Evolutionary conservation across 2,113 vertebrate species (phyloP).

Genomic region (Lophura nycthemera): DNA sequence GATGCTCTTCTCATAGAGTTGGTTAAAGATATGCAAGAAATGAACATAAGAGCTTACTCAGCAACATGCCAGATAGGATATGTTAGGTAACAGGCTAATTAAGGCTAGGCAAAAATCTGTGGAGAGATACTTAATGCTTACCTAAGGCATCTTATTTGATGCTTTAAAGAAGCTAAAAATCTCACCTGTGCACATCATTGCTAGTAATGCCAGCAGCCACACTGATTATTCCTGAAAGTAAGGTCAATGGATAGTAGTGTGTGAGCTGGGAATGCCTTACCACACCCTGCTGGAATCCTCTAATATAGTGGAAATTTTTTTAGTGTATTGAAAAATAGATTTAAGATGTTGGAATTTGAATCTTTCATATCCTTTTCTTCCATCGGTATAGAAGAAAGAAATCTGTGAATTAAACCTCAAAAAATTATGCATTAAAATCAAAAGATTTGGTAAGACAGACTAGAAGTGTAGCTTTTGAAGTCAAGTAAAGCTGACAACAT

Average conservation of each 20-base stretch:
- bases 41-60: neutral
- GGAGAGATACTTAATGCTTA: neutral
- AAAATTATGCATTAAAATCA: neutral
- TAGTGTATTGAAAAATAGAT: neutral
- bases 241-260: neutral
- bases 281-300: neutral
- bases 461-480: neutral
- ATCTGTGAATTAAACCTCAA: neutral
- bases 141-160: neutral
- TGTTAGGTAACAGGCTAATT: neutral
- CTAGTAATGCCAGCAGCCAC: neutral
- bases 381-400: neutral
- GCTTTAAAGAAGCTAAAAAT: neutral
- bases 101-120: neutral
- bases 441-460: neutral
- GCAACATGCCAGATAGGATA: neutral
- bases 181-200: neutral
- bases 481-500: slow-evolving; percentile 21
- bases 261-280: neutral
- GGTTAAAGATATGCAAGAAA: neutral
- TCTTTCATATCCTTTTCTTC: neutral
- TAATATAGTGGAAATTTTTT: neutral
- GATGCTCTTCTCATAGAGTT: neutral
- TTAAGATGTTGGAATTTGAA: neutral
- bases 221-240: neutral